Percentiles rank a stretch among this genome's conserved stretches.
Conservation (phyloP, 2,888 invertebrate species). For the Drosophila percnosoma region DNA sequence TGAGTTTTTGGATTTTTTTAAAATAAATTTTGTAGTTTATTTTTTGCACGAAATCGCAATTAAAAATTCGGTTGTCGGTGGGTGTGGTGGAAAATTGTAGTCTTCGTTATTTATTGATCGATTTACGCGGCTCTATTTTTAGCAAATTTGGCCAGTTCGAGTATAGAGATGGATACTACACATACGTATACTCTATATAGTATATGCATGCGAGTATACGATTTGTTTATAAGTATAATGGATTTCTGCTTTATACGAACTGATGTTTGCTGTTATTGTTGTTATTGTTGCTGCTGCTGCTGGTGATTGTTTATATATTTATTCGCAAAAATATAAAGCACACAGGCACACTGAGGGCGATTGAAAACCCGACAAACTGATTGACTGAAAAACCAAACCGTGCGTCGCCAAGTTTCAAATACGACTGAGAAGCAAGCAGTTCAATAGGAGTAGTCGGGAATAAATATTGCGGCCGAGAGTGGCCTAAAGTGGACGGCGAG, state of each 20-base stretch:
- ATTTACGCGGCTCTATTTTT: slow-evolving; percentile 54
- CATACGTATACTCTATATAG: slow-evolving; percentile 28
- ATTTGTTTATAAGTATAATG: slow-evolving; percentile 59
- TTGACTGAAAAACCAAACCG: slow-evolving; percentile 61
- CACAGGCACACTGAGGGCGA: slow-evolving; percentile 15
- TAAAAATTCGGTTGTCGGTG: slow-evolving; percentile 22
- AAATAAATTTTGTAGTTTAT: background rate
- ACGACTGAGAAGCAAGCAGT: slow-evolving; percentile 71
- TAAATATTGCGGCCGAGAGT: slow-evolving; percentile 56
- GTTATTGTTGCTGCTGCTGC: slow-evolving; percentile 9
- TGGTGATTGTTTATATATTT: slow-evolving; percentile 16
- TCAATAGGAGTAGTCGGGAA: slow-evolving; percentile 66
- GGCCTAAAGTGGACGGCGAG: slow-evolving; percentile 65
- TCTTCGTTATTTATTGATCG: slow-evolving; percentile 56
- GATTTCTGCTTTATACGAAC: slow-evolving; percentile 46
- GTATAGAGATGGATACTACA: slow-evolving; percentile 39
- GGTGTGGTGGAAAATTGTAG: slow-evolving; percentile 43
- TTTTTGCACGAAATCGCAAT: slow-evolving; percentile 63
- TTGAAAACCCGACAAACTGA: slow-evolving; percentile 53
- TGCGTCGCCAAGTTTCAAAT: slow-evolving; percentile 76
- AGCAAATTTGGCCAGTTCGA: slow-evolving; percentile 48
- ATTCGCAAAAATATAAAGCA: slow-evolving; percentile 29
- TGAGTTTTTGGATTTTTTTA: background rate
- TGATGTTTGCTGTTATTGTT: slow-evolving; percentile 32
- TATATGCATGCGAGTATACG: slow-evolving; percentile 22